Base-by-base conservation (phyloP, 2,113 vertebrate species). In the Lasiurus cinereus region DNA sequence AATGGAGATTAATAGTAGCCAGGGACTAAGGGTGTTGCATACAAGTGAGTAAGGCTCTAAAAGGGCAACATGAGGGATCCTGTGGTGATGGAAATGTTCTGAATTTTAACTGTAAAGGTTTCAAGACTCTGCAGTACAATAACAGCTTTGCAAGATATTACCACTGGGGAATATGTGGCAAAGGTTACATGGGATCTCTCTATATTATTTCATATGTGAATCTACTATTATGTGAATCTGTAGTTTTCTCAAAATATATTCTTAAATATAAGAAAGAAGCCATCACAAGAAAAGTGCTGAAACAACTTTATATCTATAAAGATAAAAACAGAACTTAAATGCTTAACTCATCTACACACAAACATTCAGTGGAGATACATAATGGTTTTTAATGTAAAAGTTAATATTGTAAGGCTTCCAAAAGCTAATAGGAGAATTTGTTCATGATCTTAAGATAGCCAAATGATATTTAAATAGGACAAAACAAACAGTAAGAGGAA, bases 391-490 rank as follows among this genome's bases (percentile, higher is more conserved):
- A 89, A 79, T 10, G 7, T 36, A 72, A 72, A 88, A 64, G 43
- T 36, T 83, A 91, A 94, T 5, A 78, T 18, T 54, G 36, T 83
- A 88, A 52, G 93, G 62, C 33, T 24, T 72, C 64, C 54, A 66
- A 85, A 72, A 76, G 19, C 33, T 39, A 93, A 18, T 31, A 50
- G 27, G 56, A 76, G 31, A 90, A 52, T 83, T 64, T 88, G 31
- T 87, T 70, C 16, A 77, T 83, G 62, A 96, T 33, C 13, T 64
- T 82, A 66, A 29, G 27, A 67, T 59, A 95, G 82, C 36, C 48
- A 90, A 93, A 80, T 86, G 67, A 50, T 74, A 56, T 54, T 84
- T 85, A 79, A 85, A 64, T 5, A 27, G 74, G 24, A 76, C 18
- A 83, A n/a, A n/a, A n/a, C 16, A 46, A 70, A 59, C 16, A 27